Base-by-base conservation (phyloP, 2,797 vertebrate species). In the Fringilla coelebs region DNA sequence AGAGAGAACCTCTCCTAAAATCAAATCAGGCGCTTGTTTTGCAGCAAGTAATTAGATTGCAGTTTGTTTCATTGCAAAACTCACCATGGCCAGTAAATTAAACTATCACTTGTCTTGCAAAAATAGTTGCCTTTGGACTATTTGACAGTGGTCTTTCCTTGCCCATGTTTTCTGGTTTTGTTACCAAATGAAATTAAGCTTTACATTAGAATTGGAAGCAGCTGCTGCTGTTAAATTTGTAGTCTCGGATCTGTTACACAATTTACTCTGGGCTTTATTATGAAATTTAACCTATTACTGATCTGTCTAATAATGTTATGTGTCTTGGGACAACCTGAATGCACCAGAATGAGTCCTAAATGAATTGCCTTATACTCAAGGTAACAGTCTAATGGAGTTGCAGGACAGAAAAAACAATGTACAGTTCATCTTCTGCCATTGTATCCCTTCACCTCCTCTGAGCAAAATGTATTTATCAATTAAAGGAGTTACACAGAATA, bases 1-100 rank as follows among this genome's bases (percentile, higher is more conserved):
- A 91, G 94, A 93, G 45, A 85, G 88, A 90, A 38, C 43, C 83
- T 94, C 89, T 95, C 71, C 67, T 85, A 90, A 94, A 97, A 96
- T 96, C 90, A 89, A 94, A 96, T 96, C 74, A 95, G 73, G 88
- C 89, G 88, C 93, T 96, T 89, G 85, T 94, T 96, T 90, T 95
- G 94, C 80, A 93, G 92, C 70, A 68, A 88, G 92, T 95, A 96
- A 96, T 96, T 93, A 93, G 91, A 91, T 95, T 93, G 87, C 36
- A 70, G 80, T 92, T 92, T 93, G 91, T 92, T 94, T 96, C 88
- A n/a, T 85, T 89, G 86, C 76, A 96, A 90, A 93, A 88, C 85
- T 91, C 93, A 61, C 85, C 58, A 7, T 74, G 89, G 89, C 73
- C 67, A 93, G 70, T 92, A 95, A 96, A 96, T 96, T 95, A 96